These are phyloP conservation scores for Nebria salina DNA, from an alignment of 2,888 invertebrate species.

Conservation along the genomic window DNA sequence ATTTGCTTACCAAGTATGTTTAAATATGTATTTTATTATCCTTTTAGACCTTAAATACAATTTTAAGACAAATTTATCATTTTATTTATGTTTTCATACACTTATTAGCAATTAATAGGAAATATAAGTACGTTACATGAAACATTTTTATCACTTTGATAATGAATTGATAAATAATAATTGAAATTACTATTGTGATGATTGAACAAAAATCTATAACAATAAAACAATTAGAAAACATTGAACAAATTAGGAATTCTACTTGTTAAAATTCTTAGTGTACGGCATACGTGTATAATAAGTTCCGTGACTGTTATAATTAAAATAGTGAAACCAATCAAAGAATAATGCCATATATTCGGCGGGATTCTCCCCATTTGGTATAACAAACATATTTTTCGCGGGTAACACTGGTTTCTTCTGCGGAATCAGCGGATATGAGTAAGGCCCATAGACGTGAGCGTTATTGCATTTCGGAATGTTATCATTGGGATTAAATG, in stretches of 20 bases:
- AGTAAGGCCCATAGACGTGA: not conserved
- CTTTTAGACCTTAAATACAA: too few relatives aligned
- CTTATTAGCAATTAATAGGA: too few relatives aligned
- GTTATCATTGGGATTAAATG: not conserved
- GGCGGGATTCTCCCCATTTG: conserved; percentile 9
- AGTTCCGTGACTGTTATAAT: not conserved
- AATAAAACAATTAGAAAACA: too few relatives aligned
- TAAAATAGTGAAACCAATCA: conserved; percentile 7
- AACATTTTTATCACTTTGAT: too few relatives aligned
- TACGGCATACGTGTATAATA: conserved; percentile 22
- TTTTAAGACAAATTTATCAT: too few relatives aligned
- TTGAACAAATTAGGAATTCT: not conserved
- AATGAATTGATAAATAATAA: too few relatives aligned
- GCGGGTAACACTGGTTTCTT: not conserved
- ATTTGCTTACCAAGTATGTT: too few relatives aligned
- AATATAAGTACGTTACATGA: too few relatives aligned
- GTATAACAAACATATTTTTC: conserved; percentile 8
- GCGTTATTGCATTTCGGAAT: not conserved
- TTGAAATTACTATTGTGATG: too few relatives aligned
- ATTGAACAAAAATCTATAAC: too few relatives aligned
- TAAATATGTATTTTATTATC: too few relatives aligned
- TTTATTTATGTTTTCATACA: too few relatives aligned
- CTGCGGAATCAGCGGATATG: not conserved
- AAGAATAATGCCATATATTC: conserved; percentile 4
- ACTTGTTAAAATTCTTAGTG: conserved; percentile 22